A percentile compares a stretch with the other conserved stretches of the same genome.
Evolutionary conservation across 2,888 invertebrate genomes (phyloP).

Genomic region (Epistrophe grossulariae): DNA sequence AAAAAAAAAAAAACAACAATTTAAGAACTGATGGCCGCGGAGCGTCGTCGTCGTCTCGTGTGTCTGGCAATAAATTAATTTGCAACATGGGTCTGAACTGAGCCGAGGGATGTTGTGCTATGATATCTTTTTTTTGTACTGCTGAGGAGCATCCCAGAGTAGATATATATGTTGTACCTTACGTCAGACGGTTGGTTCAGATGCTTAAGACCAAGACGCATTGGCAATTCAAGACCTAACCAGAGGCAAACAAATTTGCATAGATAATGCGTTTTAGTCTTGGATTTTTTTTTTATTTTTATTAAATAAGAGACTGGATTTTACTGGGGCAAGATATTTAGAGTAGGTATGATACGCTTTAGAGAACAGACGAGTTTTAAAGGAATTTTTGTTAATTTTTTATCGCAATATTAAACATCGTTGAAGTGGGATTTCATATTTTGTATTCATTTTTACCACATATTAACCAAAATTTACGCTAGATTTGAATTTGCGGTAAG

Average conservation of each 20-base stretch:
- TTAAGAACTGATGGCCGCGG: conserved; percentile 2
- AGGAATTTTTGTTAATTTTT: background rate
- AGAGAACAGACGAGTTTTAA: background rate
- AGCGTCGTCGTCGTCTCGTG: conserved; percentile 1
- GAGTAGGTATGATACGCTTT: background rate
- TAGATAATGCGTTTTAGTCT: conserved; percentile 1
- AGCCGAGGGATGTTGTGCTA: conserved; percentile 6
- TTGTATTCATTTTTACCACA: background rate
- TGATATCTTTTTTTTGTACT: background rate
- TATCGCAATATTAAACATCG: background rate
- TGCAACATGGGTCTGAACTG: conserved; percentile 69
- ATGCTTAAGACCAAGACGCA: conserved; percentile 1
- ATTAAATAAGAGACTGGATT: background rate
- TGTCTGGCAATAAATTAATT: conserved; percentile 76
- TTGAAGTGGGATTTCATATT: background rate
- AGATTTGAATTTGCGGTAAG: too few species aligned
- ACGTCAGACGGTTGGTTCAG: background rate
- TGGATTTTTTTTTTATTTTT: background rate
- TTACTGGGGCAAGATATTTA: background rate
- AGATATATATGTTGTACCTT: background rate
- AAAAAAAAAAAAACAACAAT: background rate
- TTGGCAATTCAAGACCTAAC: background rate
- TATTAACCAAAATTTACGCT: too few species aligned
- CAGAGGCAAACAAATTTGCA: conserved; percentile 16
- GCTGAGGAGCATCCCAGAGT: background rate